Conservation (phyloP, 2,113 vertebrate genomes). For the Andinoacara biseriatus region DNA sequence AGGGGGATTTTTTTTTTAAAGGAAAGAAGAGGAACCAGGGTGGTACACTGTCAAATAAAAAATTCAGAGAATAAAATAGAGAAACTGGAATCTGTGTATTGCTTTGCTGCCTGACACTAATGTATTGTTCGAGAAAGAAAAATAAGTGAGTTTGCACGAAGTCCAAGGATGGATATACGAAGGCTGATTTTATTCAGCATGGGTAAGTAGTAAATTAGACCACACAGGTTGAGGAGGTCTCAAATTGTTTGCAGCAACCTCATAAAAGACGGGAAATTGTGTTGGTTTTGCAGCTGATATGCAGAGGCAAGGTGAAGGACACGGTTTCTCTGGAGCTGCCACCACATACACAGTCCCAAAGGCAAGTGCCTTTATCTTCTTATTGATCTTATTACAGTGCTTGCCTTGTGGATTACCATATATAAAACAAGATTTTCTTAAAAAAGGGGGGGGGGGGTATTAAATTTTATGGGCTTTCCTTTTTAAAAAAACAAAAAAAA, state of each 20-base stretch:
- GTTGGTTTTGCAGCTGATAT: constrained; percentile 61
- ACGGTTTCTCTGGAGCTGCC: constrained; percentile 2
- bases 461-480: constrained; percentile 7
- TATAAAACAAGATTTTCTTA: constrained; percentile 38
- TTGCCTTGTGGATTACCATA: constrained; percentile 56
- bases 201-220: constrained; percentile 49
- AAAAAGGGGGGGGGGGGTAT: not conserved
- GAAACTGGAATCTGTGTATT: constrained; percentile 16
- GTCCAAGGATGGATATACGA: constrained; percentile 22
- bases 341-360: not conserved
- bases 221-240: constrained; percentile 60
- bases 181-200: constrained; percentile 44
- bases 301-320: constrained; percentile 72
- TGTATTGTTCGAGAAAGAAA: constrained; percentile 9
- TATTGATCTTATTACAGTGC: constrained; percentile 35
- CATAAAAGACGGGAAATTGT: constrained; percentile 71
- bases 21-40: not conserved
- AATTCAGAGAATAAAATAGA: constrained; percentile 9
- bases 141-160: constrained; percentile 29
- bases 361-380: constrained; percentile 48
- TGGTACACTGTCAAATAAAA: constrained; percentile 3
- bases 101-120: constrained; percentile 21
- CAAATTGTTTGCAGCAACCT: constrained; percentile 72
- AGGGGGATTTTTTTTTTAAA: not conserved
- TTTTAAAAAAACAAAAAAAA: not conserved